Conservation (phyloP, 2,113 vertebrate genomes). For the Petrocephalus zakoni region DNA sequence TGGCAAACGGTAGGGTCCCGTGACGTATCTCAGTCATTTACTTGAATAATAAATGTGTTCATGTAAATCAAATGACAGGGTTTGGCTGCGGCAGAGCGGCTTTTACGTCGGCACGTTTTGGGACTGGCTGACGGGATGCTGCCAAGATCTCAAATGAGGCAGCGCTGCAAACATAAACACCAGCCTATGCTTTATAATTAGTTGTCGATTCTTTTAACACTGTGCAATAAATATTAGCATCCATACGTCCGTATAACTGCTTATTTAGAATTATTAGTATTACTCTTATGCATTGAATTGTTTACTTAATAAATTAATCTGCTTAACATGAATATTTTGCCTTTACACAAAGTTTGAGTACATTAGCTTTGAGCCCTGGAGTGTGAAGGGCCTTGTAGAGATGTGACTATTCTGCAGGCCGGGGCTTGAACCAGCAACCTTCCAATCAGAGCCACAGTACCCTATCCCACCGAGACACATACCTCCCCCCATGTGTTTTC, state of each 20-base stretch:
- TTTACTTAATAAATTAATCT: background rate
- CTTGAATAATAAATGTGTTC: background rate
- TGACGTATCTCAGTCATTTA: background rate
- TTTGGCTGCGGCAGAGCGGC: background rate
- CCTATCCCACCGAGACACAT: background rate
- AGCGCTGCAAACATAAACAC: background rate
- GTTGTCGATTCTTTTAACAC: background rate
- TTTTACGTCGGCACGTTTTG: background rate
- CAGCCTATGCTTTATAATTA: background rate
- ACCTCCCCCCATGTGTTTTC: background rate
- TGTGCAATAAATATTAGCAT: background rate
- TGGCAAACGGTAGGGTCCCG: background rate
- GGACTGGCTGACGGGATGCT: background rate
- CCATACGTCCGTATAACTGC: background rate
- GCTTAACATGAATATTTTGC: background rate
- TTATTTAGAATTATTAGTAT: background rate
- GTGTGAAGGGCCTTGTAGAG: background rate
- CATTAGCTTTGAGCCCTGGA: background rate
- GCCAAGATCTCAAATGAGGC: background rate
- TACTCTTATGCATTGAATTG: background rate
- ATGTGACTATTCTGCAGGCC: background rate
- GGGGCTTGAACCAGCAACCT: background rate
- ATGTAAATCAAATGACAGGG: background rate
- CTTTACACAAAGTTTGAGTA: background rate
- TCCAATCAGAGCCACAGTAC: background rate